These are phyloP conservation scores for Petrophora chlorosata DNA, from an alignment of 2,888 invertebrate genomes.

Conservation along the genomic window DNA sequence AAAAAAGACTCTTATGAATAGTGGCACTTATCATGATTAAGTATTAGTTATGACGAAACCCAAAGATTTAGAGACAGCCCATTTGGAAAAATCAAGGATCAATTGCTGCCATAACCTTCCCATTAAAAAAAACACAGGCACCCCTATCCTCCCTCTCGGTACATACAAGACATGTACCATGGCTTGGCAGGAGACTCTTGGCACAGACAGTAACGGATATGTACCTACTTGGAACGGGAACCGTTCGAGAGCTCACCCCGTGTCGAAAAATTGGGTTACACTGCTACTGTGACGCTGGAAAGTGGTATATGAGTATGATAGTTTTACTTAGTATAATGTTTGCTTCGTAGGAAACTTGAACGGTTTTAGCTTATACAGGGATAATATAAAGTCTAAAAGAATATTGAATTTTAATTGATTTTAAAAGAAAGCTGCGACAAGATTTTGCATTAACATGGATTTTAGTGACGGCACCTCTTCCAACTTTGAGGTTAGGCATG, in stretches of 20 bases:
- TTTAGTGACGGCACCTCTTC: too few species aligned
- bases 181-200: slow-evolving; percentile 71
- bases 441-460: too few species aligned
- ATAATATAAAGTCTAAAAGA: not conserved
- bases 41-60: too few species aligned
- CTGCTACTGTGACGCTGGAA: slow-evolving; percentile 24
- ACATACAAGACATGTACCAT: slow-evolving; percentile 48
- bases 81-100: too few species aligned
- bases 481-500: too few species aligned
- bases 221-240: slow-evolving; percentile 53
- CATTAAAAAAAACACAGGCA: not conserved
- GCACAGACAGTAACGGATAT: slow-evolving; percentile 68
- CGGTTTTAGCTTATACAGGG: too few species aligned
- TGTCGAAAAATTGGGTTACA: slow-evolving; percentile 38
- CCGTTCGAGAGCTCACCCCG: slow-evolving; percentile 52
- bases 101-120: too few species aligned
- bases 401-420: too few species aligned
- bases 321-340: not conserved
- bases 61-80: too few species aligned
- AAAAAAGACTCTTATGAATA: too few species aligned
- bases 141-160: slow-evolving; percentile 35
- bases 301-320: slow-evolving; percentile 18
- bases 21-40: too few species aligned
- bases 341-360: not conserved
- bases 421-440: too few species aligned